A percentile compares a stretch with the other conserved stretches of the same genome.
These are phyloP conservation scores for Setipinna tenuifilis DNA, from an alignment of 2,797 vertebrate genomes.

Conservation along the genomic window DNA sequence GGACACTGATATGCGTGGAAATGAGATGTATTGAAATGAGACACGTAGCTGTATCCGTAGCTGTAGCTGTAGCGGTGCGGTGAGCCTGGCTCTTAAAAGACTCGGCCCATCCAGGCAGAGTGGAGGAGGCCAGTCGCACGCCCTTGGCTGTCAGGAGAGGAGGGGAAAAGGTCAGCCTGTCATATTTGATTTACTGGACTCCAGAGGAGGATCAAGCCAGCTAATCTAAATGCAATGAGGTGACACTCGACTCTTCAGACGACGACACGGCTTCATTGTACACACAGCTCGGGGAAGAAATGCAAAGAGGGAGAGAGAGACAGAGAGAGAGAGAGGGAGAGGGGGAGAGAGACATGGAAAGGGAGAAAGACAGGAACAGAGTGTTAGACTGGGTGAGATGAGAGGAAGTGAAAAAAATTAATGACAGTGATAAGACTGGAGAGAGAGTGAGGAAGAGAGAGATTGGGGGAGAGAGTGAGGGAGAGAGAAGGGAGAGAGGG, in stretches of 20 bases:
- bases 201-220: slow-evolving; percentile 37
- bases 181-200: slow-evolving; percentile 71
- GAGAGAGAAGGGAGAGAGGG: not conserved
- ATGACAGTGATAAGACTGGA: not conserved
- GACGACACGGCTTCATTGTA: slow-evolving; percentile 31
- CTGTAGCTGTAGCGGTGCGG: not conserved
- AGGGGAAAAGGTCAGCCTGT: slow-evolving; percentile 72
- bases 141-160: slow-evolving; percentile 70
- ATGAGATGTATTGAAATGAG: not conserved
- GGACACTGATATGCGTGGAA: not conserved
- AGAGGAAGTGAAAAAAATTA: too few species aligned
- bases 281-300: not conserved
- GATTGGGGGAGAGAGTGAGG: not conserved
- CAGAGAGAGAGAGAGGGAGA: not conserved
- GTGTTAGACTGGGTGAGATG: not conserved
- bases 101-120: not conserved
- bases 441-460: not conserved
- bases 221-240: slow-evolving; percentile 50
- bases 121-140: slow-evolving; percentile 56
- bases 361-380: not conserved
- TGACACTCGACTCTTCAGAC: slow-evolving; percentile 31
- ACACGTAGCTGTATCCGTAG: not conserved
- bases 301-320: not conserved
- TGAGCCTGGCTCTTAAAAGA: not conserved
- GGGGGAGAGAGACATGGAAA: not conserved